Conservation (phyloP, 2,888 invertebrate genomes). For the Cosmopolites sordidus region DNA sequence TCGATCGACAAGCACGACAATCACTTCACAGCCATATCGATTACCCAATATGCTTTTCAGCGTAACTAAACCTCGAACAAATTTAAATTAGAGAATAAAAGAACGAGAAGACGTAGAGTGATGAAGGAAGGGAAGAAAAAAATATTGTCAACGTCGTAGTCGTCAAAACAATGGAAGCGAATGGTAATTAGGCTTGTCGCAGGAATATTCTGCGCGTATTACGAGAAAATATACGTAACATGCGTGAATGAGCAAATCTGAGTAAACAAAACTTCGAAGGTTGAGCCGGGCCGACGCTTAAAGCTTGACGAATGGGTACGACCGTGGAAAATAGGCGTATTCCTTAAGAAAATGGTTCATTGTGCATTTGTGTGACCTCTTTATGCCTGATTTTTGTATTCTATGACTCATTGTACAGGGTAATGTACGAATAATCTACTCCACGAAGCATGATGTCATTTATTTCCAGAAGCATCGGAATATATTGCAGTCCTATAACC, state of each 20-base stretch:
- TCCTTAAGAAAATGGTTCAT: no score
- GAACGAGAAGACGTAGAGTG: not conserved
- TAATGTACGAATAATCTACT: no score
- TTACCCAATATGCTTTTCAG: not conserved
- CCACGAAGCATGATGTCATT: no score
- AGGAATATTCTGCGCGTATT: constrained; percentile 23
- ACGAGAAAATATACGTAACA: constrained; percentile 23
- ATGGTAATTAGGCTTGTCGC: constrained; percentile 24
- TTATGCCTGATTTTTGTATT: no score
- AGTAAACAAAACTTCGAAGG: constrained; percentile 26
- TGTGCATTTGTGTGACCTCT: no score
- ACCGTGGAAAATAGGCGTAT: not conserved
- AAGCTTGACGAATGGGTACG: constrained; percentile 1
- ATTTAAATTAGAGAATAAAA: no score
- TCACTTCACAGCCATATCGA: not conserved
- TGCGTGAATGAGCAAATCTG: constrained; percentile 22
- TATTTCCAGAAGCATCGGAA: no score
- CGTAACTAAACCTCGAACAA: no score
- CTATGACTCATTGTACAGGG: no score
- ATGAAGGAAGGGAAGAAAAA: constrained; percentile 13
- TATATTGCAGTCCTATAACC: no score
- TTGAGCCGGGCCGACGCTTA: constrained; percentile 14
- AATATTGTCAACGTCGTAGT: constrained; percentile 17
- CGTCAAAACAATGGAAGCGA: constrained; percentile 26
- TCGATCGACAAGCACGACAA: not conserved